These are phyloP conservation scores for Eptesicus fuscus DNA, from an alignment of 2,113 vertebrate genomes.

Conservation along the genomic window DNA sequence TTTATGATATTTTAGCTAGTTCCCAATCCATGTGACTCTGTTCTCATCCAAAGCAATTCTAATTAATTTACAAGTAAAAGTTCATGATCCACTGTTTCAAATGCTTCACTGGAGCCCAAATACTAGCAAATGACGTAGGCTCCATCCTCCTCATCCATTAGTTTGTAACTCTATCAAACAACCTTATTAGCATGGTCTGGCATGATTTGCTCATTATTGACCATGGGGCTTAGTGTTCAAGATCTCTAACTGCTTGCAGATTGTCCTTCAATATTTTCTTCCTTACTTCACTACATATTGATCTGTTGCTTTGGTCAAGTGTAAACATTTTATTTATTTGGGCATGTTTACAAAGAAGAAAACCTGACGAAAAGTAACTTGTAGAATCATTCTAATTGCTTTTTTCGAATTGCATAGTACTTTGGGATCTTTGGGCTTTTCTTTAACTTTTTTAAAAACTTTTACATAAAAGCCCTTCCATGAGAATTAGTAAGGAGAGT, in stretches of 20 bases:
- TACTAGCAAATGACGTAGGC: constrained; percentile 3
- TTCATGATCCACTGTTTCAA: constrained; percentile 53
- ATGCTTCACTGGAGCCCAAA: constrained; percentile 60
- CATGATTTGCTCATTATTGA: constrained; percentile 33
- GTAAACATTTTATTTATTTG: not conserved
- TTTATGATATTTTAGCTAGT: constrained; percentile 51
- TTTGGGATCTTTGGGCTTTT: not conserved
- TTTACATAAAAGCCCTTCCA: not conserved
- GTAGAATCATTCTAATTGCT: not conserved
- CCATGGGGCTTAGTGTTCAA: not conserved
- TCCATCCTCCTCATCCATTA: constrained; percentile 39
- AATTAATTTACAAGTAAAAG: constrained; percentile 67
- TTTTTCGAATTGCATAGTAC: not conserved
- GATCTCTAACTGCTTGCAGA: constrained; percentile 54
- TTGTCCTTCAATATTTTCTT: constrained; percentile 1
- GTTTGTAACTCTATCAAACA: constrained; percentile 58
- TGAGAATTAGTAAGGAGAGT: not conserved
- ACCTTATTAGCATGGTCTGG: not conserved
- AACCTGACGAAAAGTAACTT: not conserved
- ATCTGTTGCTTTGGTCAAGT: not conserved
- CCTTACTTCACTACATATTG: not conserved
- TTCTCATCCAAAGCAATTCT: constrained; percentile 60
- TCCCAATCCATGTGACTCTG: constrained; percentile 25
- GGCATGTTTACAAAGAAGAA: not conserved
- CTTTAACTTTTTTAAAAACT: not conserved